phyloP scores from a whole-genome alignment of 2,797 vertebrate genomes.

The Dermochelys coriacea region DNA sequence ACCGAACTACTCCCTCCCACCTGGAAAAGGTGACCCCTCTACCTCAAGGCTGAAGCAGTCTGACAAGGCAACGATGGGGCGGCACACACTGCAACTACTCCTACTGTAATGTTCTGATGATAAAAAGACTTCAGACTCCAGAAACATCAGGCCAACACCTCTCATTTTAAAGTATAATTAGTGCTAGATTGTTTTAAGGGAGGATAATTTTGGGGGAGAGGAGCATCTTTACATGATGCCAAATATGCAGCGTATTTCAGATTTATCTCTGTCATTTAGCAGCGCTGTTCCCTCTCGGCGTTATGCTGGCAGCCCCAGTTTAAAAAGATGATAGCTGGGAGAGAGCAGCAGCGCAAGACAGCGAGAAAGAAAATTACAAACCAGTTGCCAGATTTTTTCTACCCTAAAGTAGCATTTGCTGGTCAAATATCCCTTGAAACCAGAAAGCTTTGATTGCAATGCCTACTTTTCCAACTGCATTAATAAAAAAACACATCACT shows the following conservation, averaged over 20 bases:
- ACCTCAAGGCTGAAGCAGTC: not conserved
- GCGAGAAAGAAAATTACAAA: not conserved
- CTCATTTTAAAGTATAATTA: conserved; percentile 28
- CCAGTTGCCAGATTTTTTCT: not conserved
- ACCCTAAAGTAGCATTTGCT: conserved; percentile 1
- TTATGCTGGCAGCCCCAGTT: not conserved
- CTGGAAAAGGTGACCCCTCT: not conserved
- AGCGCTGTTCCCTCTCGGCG: not conserved
- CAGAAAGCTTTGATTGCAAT: not conserved
- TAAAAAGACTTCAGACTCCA: not conserved
- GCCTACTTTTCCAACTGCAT: not conserved
- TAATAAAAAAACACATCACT: not conserved
- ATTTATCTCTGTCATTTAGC: not conserved
- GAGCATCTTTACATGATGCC: not conserved
- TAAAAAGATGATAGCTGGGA: conserved; percentile 8
- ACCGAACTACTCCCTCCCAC: not conserved
- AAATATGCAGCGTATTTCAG: not conserved
- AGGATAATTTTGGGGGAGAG: not conserved
- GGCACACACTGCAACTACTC: not conserved
- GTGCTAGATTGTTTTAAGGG: not conserved
- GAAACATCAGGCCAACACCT: not conserved
- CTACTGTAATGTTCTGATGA: conserved; percentile 2
- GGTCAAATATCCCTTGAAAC: conserved; percentile 3
- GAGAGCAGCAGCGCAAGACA: conserved; percentile 4
- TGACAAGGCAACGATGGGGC: not conserved